Percentiles rank a stretch among this genome's conserved stretches.
Conservation (phyloP, 1,140 invertebrate genomes). For the Scaptomyza pallida region DNA sequence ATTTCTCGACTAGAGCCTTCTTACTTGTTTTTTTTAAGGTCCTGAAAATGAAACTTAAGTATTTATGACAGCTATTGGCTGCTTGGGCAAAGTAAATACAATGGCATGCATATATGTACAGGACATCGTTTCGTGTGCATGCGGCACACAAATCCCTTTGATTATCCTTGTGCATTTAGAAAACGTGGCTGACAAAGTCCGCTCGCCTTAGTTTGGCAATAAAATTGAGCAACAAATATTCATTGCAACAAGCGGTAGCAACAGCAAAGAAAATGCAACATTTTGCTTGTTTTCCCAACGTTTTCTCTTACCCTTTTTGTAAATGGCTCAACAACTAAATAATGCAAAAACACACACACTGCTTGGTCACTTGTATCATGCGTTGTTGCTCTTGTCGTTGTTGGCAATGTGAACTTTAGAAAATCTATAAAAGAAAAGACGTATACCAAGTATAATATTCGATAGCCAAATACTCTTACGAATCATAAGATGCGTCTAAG, state of each 20-base stretch:
- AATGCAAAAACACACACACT: constrained; percentile 36
- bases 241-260: constrained; percentile 33
- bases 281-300: constrained; percentile 3
- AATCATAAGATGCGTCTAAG: no score
- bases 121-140: constrained; percentile 27
- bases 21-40: neutral
- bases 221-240: constrained; percentile 55
- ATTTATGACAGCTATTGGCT: constrained; percentile 56
- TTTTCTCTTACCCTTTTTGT: neutral
- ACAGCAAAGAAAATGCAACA: constrained; percentile 4
- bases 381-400: constrained; percentile 5
- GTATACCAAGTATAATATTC: neutral
- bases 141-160: constrained; percentile 51
- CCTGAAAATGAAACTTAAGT: constrained; percentile 59
- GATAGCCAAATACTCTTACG: constrained; percentile 1
- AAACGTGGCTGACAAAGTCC: constrained; percentile 44
- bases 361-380: constrained; percentile 2
- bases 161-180: constrained; percentile 53
- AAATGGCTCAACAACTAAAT: constrained; percentile 43
- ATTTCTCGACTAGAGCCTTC: no score
- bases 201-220: constrained; percentile 43
- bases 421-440: neutral
- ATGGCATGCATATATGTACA: constrained; percentile 6
- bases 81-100: constrained; percentile 36
- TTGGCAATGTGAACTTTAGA: neutral